Evolutionary conservation across 2,888 invertebrate species (phyloP).

Genomic region (Seira musarum): DNA sequence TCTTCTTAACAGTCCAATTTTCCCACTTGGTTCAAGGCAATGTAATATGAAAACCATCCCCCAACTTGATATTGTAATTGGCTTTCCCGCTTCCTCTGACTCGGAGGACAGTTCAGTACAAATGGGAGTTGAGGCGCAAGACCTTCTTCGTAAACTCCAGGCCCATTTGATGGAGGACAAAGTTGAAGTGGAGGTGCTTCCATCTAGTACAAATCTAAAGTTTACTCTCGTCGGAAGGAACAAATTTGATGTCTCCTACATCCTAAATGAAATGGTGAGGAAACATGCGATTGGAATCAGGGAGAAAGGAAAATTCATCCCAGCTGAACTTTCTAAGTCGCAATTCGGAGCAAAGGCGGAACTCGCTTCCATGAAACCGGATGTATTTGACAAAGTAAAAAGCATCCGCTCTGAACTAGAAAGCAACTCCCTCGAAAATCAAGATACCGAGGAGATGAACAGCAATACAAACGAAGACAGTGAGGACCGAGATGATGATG

Average conservation of each 20-base stretch:
- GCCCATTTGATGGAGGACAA: conserved; percentile 61
- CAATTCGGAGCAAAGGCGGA: conserved; percentile 57
- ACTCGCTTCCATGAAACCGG: conserved; percentile 34
- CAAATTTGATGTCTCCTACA: conserved; percentile 85
- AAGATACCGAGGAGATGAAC: conserved; percentile 48
- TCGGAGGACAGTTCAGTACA: conserved; percentile 52
- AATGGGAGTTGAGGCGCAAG: conserved; percentile 67
- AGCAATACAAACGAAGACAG: neutral
- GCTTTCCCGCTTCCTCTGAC: conserved; percentile 73
- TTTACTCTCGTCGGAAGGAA: conserved; percentile 81
- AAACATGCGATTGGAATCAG: conserved; percentile 61
- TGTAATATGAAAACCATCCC: conserved; percentile 82
- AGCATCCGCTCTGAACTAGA: conserved; percentile 9
- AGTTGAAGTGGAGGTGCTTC: conserved; percentile 75
- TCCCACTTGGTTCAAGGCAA: conserved; percentile 76
- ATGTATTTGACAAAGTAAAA: neutral
- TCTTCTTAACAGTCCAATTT: conserved; percentile 73
- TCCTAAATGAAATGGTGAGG: conserved; percentile 78
- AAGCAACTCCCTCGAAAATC: conserved; percentile 32
- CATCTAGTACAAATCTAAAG: conserved; percentile 72
- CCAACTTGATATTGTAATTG: conserved; percentile 83
- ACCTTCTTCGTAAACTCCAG: conserved; percentile 58
- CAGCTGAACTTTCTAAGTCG: conserved; percentile 61
- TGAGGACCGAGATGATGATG: conserved; percentile 35
- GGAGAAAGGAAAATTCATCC: conserved; percentile 55